phyloP scores from a whole-genome alignment of 1,140 invertebrate species.

The Drosophila arawakana region DNA sequence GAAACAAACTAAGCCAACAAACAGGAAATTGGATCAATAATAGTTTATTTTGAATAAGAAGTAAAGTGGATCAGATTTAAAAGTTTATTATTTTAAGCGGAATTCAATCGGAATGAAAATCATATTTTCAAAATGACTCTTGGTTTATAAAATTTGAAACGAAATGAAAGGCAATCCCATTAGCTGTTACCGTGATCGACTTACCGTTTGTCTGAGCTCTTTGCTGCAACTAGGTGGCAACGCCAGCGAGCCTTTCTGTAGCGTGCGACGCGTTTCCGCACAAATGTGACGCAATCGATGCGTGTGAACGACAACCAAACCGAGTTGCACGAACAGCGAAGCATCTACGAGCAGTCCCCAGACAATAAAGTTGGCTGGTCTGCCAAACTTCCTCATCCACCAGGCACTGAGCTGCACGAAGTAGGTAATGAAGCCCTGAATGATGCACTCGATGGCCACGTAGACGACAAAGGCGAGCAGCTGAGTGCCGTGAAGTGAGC shows the following conservation, averaged over 20 bases:
- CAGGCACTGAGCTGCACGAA: slow-evolving; percentile 57
- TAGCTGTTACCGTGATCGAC: slow-evolving; percentile 8
- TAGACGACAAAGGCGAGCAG: slow-evolving; percentile 46
- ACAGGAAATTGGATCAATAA: no score
- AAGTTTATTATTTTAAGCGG: no score
- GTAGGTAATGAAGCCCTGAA: slow-evolving; percentile 59
- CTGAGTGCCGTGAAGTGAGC: slow-evolving; percentile 40
- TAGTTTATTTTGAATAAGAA: no score
- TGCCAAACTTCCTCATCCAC: slow-evolving; percentile 21
- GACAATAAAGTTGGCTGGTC: slow-evolving; percentile 5
- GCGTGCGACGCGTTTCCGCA: not conserved
- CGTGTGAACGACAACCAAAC: slow-evolving; percentile 42
- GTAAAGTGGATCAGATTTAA: no score
- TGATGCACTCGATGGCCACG: slow-evolving; percentile 46
- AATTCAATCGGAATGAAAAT: no score
- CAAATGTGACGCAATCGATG: slow-evolving; percentile 27
- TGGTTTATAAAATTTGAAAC: no score
- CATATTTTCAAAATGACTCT: no score
- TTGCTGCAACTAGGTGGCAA: slow-evolving; percentile 37
- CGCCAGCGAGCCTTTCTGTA: not conserved
- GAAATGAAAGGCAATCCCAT: no score
- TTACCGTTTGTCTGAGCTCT: slow-evolving; percentile 46
- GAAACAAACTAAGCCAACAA: no score
- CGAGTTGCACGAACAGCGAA: slow-evolving; percentile 44
- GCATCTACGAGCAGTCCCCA: not conserved